Evolutionary conservation across 1,140 invertebrate genomes (phyloP), one percentile per base, ranked within the genome.

Genomic region (Rhyzopertha dominica): DNA sequence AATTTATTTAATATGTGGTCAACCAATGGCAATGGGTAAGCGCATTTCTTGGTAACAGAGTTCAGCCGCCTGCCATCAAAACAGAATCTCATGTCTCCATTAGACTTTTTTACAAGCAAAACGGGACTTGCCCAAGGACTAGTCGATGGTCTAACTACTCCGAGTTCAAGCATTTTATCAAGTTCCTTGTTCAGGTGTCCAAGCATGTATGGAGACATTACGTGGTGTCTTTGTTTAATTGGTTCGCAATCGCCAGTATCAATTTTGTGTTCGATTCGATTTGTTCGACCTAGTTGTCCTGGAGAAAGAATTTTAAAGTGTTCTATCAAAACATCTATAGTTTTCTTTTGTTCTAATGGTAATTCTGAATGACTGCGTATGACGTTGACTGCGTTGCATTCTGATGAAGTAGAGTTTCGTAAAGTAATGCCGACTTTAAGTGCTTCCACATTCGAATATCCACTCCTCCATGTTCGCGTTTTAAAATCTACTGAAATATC

Each of bases 51-150:
- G 0, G 51, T 58, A 2, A 54, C 31, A 2, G 25, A 35, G 30
- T 62, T 59, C 3, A 62, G 9, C 18, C 53, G 53, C 4, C 59
- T 34, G 12, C 43, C 48, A 37, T 58, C 53, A 1, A 58, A 24
- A 24, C 59, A 62, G 2, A 59, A 40, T n/a, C 59, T 36, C 5
- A 37, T 26, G 19, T 50, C 54, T 37, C 51, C 25, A 51, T 50
- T 22, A 30, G 50, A 20, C 14, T 63, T 62, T 46, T 46, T 37
- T 2, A 59, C 58, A 19, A 63, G 30, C 9, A 55, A 45, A n/a
- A 57, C 43, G 1, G 56, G 57, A 30, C 39, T 47, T 2, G 40
- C 36, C 48, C 54, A 62, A 1, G 57, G 34, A 22, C 46, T 54
- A 1, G 47, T 14, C 1, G 48, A 46, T 10, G 51, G 38, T 20